These are phyloP conservation scores for Peucedramus taeniatus DNA, from an alignment of 2,113 vertebrate species.

Conservation along the genomic window DNA sequence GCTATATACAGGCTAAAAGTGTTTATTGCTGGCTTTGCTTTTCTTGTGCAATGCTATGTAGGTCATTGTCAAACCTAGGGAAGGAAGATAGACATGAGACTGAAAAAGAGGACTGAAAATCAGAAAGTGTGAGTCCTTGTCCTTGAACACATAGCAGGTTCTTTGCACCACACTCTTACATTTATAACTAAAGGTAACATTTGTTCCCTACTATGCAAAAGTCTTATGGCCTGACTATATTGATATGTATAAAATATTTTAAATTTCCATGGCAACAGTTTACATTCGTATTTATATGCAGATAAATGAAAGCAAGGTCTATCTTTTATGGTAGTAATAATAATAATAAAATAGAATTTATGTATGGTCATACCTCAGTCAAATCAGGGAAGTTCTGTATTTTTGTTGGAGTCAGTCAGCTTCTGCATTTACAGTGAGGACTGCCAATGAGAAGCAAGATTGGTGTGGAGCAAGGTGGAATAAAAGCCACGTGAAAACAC, in stretches of 20 bases:
- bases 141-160: neutral
- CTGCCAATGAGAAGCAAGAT: neutral
- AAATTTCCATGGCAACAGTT: neutral
- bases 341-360: neutral
- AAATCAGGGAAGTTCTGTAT: neutral
- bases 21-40: conserved; percentile 28
- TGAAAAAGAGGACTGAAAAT: neutral
- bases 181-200: neutral
- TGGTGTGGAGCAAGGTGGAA: neutral
- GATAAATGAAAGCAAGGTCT: neutral
- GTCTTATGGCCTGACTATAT: neutral
- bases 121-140: neutral
- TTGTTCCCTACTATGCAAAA: neutral
- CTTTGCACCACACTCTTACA: neutral
- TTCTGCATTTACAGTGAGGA: neutral
- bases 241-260: neutral
- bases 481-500: neutral
- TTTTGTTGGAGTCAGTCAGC: neutral
- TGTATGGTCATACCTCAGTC: neutral
- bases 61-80: conserved; percentile 7
- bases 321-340: neutral
- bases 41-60: conserved; percentile 8
- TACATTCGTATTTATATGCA: neutral
- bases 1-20: neutral
- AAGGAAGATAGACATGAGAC: neutral